phyloP scores from a whole-genome alignment of 2,113 vertebrate genomes.

The Marmota monax region DNA sequence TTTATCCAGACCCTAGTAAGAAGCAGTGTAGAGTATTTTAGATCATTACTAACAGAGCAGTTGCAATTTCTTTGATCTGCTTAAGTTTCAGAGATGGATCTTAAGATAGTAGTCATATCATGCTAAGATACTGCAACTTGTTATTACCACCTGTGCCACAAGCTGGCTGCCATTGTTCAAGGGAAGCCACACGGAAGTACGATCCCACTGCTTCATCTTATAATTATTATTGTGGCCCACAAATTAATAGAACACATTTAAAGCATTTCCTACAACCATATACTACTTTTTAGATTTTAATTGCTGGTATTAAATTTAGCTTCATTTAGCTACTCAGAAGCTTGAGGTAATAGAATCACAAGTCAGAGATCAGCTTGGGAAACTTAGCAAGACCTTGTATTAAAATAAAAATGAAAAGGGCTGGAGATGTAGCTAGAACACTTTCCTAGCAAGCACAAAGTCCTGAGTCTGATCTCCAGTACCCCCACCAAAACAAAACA shows the following conservation, averaged over 20 bases:
- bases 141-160: background rate
- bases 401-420: too few species aligned
- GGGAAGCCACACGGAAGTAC: background rate
- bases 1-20: slow-evolving; percentile 54
- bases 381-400: too few species aligned
- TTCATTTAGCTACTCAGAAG: background rate
- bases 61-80: slow-evolving; percentile 71
- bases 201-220: background rate
- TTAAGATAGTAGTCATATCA: background rate
- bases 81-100: slow-evolving; percentile 58
- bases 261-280: slow-evolving; percentile 27
- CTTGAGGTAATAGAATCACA: too few species aligned
- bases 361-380: too few species aligned
- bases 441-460: too few species aligned
- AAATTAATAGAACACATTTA: slow-evolving; percentile 51
- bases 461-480: background rate
- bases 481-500: background rate
- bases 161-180: slow-evolving; percentile 17
- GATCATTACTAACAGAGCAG: slow-evolving; percentile 65
- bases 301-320: background rate
- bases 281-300: slow-evolving; percentile 54
- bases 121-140: slow-evolving; percentile 14
- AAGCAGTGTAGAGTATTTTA: slow-evolving; percentile 52
- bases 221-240: background rate
- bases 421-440: too few species aligned